Percentiles rank a stretch among this genome's conserved stretches.
phyloP scores from a whole-genome alignment of 2,888 invertebrate species.

The Eurytoma californica region DNA sequence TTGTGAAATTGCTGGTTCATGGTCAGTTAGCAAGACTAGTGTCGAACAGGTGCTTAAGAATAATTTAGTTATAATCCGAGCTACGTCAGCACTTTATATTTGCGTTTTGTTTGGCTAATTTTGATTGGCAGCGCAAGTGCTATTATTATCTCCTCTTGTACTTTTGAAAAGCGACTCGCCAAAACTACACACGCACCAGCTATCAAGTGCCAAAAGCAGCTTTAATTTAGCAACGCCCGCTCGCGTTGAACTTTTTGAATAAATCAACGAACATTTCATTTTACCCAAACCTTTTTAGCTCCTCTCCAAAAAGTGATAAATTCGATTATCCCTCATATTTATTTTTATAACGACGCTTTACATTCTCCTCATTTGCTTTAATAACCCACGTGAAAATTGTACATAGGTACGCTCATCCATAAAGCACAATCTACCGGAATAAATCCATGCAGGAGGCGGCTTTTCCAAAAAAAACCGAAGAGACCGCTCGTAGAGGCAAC shows the following conservation, averaged over 20 bases:
- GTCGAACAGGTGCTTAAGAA: neutral
- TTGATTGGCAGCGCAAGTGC: constrained; percentile 31
- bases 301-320: too few relatives aligned
- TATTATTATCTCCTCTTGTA: constrained; percentile 23
- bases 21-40: too few relatives aligned
- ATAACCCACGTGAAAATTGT: too few relatives aligned
- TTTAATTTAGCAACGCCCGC: neutral
- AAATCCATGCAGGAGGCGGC: too few relatives aligned
- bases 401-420: too few relatives aligned
- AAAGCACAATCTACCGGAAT: too few relatives aligned
- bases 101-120: constrained; percentile 35
- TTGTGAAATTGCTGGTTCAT: too few relatives aligned
- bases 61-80: constrained; percentile 8
- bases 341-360: too few relatives aligned
- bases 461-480: too few relatives aligned
- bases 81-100: neutral
- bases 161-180: constrained; percentile 32
- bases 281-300: neutral
- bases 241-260: neutral
- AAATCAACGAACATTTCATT: neutral
- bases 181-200: constrained; percentile 1
- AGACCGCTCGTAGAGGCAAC: too few relatives aligned
- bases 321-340: too few relatives aligned
- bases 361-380: too few relatives aligned
- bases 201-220: constrained; percentile 22